phyloP scores from a whole-genome alignment of 2,888 invertebrate genomes.

The Epiblema foenella region DNA sequence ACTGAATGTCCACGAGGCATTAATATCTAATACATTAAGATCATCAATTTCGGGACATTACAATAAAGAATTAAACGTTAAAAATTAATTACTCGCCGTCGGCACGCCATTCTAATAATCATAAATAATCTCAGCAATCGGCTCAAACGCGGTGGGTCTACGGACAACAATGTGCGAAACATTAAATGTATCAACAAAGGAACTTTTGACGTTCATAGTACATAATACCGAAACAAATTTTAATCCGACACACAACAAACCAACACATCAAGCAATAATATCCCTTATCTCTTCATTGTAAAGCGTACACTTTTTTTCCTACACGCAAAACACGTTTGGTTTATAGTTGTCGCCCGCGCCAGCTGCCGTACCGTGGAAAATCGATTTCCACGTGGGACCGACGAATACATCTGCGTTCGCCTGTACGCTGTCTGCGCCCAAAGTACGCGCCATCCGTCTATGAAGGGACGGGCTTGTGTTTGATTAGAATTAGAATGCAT shows the following conservation, averaged over 20 bases:
- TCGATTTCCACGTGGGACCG: conserved; percentile 83
- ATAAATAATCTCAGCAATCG: conserved; percentile 81
- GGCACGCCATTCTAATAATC: conserved; percentile 82
- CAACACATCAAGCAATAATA: conserved; percentile 47
- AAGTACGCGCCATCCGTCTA: conserved; percentile 67
- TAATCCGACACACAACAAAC: conserved; percentile 46
- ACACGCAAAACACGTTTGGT: conserved; percentile 52
- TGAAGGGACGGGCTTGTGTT: conserved; percentile 54
- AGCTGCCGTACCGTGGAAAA: conserved; percentile 84
- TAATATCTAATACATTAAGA: conserved; percentile 57
- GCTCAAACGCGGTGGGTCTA: conserved; percentile 81
- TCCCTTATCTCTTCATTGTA: conserved; percentile 53
- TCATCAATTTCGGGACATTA: conserved; percentile 69
- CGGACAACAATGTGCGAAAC: conserved; percentile 82
- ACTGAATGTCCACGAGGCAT: conserved; percentile 47
- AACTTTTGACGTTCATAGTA: conserved; percentile 83
- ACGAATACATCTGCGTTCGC: conserved; percentile 82
- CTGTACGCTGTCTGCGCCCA: conserved; percentile 72
- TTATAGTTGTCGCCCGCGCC: conserved; percentile 78
- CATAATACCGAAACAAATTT: conserved; percentile 64
- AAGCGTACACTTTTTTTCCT: conserved; percentile 45
- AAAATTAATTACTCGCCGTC: conserved; percentile 81
- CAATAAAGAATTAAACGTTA: conserved; percentile 76
- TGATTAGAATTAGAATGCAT: conserved; percentile 35
- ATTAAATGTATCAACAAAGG: conserved; percentile 85